Evolutionary conservation across 1,140 invertebrate genomes (phyloP).

Genomic region (Frieseomelitta varia): DNA sequence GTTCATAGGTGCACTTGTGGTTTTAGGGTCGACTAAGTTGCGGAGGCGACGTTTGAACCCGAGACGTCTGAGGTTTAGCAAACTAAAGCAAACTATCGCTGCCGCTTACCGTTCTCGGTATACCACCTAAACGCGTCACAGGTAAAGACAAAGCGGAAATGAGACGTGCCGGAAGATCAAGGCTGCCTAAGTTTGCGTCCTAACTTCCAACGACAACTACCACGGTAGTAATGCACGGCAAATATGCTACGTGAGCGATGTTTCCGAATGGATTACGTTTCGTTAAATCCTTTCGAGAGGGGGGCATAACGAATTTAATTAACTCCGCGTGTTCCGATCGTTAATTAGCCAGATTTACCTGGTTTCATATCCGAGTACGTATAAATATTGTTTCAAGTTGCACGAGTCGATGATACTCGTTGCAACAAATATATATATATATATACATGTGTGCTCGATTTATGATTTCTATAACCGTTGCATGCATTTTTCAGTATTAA

Average conservation of each 20-base stretch:
- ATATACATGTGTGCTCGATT: neutral
- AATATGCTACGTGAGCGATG: neutral
- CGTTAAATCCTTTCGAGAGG: no score
- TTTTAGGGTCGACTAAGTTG: conserved; percentile 60
- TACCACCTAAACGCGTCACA: conserved; percentile 62
- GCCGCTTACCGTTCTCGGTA: conserved; percentile 68
- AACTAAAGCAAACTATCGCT: conserved; percentile 76
- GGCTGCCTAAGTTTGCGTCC: conserved; percentile 36
- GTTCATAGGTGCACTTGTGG: conserved; percentile 43
- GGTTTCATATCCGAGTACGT: neutral
- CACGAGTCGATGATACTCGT: neutral
- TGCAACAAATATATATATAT: neutral
- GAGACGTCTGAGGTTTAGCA: conserved; percentile 67
- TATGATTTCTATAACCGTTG: neutral
- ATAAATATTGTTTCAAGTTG: neutral
- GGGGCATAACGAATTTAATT: neutral
- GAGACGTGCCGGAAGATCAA: conserved; percentile 56
- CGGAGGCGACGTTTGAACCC: conserved; percentile 55
- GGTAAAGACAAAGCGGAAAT: conserved; percentile 56
- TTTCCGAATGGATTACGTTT: conserved; percentile 6
- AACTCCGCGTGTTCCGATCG: neutral
- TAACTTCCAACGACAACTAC: conserved; percentile 46
- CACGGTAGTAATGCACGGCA: neutral
- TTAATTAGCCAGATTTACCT: neutral
- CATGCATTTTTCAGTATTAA: neutral